These are phyloP conservation scores for Rhea pennata DNA, from an alignment of 2,113 vertebrate species.

Conservation along the genomic window DNA sequence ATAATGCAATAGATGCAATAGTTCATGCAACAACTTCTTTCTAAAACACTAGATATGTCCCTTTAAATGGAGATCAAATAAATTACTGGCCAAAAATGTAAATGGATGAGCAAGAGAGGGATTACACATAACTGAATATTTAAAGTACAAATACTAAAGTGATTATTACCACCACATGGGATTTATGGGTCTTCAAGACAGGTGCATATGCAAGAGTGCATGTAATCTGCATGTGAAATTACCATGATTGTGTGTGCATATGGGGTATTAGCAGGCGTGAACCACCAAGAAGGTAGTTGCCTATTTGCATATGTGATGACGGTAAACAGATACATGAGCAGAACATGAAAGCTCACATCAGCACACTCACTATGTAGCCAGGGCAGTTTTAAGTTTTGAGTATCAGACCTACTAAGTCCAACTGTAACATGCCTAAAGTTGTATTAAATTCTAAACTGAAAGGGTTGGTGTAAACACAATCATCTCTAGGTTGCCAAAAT, in stretches of 20 bases:
- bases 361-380: neutral
- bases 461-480: neutral
- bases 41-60: neutral
- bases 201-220: neutral
- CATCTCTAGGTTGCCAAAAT: neutral
- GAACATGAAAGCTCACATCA: neutral
- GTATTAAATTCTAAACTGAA: neutral
- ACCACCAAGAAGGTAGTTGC: neutral
- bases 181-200: neutral
- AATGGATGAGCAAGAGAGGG: neutral
- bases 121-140: neutral
- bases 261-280: neutral
- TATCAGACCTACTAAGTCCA: neutral
- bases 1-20: neutral
- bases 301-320: neutral
- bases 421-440: neutral
- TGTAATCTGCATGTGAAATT: neutral
- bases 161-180: neutral
- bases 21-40: neutral
- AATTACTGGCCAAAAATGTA: neutral
- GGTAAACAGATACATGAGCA: neutral
- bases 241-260: neutral
- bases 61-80: neutral
- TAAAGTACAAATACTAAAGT: neutral
- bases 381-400: neutral